Evolutionary conservation across 2,797 vertebrate species (phyloP), one percentile per base, ranked within the genome.

Genomic region (Discoglossus pictus): DNA sequence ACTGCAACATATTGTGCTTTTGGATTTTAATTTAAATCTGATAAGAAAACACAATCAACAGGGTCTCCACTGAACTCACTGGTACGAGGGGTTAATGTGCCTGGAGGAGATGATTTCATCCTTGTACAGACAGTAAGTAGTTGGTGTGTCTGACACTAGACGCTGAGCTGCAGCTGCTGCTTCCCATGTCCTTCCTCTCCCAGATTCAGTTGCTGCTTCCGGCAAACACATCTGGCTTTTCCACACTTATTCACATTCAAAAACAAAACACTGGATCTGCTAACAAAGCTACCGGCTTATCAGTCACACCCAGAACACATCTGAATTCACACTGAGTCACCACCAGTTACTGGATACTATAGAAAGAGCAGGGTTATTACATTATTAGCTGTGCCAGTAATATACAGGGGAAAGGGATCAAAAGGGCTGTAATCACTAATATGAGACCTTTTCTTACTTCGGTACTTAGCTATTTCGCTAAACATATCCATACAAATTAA

Each of bases 141-240:
- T 54, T 47, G 39, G 15, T 40, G 23, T 54, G 34, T 48, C 17
- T 69, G 4, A 31, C 8, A 4, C 27, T 31, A 8, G 4, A 8
- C 8, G 27, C 8, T 4, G 40, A 69, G 43, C 58, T 40, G 5
- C 44, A 58, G 52, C 44, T 71, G 68, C 17, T 17, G 27, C 52
- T 59, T 51, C 61, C 27, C 17, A n/a, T 51, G 21, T 56, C 47
- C 18, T 58, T 58, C 68, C 44, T 40, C 17, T 68, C 18, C 31
- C 52, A 63, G 43, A 56, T 25, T 31, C 12, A 20, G 18, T 52
- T 39, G 23, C 36, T 31, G 61, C 34, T 56, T 56, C 60, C 21
- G 13, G 20, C 12, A 12, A 21, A 31, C 35, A 64, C 52, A 64
- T 71, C 31, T 69, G 59, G 35, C 56, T 44, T 50, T 43, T 35